A percentile compares a stretch with the other conserved stretches of the same genome.
These are phyloP conservation scores for Glomeris marginata DNA, from an alignment of 2,888 invertebrate species.

Conservation along the genomic window DNA sequence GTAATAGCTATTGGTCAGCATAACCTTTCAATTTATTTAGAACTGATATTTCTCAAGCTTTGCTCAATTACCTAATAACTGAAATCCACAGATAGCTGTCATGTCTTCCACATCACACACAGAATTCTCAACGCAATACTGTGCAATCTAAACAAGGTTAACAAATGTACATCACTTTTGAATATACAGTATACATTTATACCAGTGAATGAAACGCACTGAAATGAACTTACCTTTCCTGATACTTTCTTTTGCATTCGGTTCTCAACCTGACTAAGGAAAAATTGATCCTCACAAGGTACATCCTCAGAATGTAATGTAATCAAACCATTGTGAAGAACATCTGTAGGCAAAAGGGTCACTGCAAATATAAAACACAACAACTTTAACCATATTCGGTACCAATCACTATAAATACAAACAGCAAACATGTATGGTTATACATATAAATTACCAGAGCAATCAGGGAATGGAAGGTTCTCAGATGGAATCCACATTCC, in stretches of 20 bases:
- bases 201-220: background rate
- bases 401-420: no score
- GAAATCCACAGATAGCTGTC: no score
- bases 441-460: constrained; percentile 32
- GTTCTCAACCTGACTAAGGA: constrained; percentile 24
- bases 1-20: no score
- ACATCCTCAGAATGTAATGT: constrained; percentile 29
- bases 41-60: no score
- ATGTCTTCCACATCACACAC: constrained; percentile 5
- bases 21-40: no score
- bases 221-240: constrained; percentile 21
- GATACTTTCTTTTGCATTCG: constrained; percentile 23
- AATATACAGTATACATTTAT: background rate
- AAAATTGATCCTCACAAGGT: constrained; percentile 33
- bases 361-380: constrained; percentile 24
- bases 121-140: constrained; percentile 5
- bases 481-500: constrained; percentile 30
- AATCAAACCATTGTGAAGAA: constrained; percentile 36
- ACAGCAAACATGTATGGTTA: background rate
- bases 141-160: constrained; percentile 1
- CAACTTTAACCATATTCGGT: no score
- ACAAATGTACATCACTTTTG: background rate
- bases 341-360: constrained; percentile 34
- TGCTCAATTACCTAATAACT: no score
- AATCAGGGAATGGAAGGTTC: constrained; percentile 39